Evolutionary conservation across 2,888 invertebrate genomes (phyloP).

Genomic region (Muscina levida): DNA sequence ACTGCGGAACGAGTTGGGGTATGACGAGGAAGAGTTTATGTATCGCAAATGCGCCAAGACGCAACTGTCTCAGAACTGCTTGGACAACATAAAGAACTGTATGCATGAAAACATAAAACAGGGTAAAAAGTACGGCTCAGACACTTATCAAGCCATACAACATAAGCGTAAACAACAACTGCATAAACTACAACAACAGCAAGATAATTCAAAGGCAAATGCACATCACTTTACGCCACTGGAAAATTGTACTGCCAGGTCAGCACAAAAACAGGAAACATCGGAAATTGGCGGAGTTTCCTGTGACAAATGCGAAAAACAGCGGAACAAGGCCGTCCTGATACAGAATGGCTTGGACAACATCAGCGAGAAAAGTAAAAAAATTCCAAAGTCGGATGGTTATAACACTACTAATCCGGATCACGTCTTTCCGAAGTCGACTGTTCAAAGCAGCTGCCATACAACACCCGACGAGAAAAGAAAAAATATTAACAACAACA

Average conservation of each 20-base stretch:
- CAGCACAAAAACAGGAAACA: slow-evolving; percentile 11
- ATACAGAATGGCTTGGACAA: slow-evolving; percentile 60
- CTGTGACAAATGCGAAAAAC: slow-evolving; percentile 61
- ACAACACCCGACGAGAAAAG: slow-evolving; percentile 61
- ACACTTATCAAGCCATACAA: slow-evolving; percentile 60
- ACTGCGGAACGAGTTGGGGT: slow-evolving; percentile 53
- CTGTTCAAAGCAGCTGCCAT: slow-evolving; percentile 60
- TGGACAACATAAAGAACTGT: slow-evolving; percentile 62
- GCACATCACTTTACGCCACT: slow-evolving; percentile 28
- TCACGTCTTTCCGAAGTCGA: slow-evolving; percentile 57
- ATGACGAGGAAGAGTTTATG: slow-evolving; percentile 59
- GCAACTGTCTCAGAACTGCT: slow-evolving; percentile 57
- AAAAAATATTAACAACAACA: slow-evolving; percentile 57
- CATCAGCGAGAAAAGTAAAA: slow-evolving; percentile 60
- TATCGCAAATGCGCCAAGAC: slow-evolving; percentile 57
- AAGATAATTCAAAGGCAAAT: neutral
- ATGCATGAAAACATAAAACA: slow-evolving; percentile 60
- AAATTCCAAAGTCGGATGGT: slow-evolving; percentile 51
- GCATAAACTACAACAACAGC: slow-evolving; percentile 34
- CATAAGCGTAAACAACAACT: slow-evolving; percentile 56
- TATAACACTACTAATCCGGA: slow-evolving; percentile 45
- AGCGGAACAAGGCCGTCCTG: slow-evolving; percentile 59
- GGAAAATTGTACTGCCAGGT: slow-evolving; percentile 51
- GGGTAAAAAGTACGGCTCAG: slow-evolving; percentile 61
- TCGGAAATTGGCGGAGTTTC: slow-evolving; percentile 26